Conservation (phyloP, 2,888 invertebrate species). For the Tenodera sinensis region DNA sequence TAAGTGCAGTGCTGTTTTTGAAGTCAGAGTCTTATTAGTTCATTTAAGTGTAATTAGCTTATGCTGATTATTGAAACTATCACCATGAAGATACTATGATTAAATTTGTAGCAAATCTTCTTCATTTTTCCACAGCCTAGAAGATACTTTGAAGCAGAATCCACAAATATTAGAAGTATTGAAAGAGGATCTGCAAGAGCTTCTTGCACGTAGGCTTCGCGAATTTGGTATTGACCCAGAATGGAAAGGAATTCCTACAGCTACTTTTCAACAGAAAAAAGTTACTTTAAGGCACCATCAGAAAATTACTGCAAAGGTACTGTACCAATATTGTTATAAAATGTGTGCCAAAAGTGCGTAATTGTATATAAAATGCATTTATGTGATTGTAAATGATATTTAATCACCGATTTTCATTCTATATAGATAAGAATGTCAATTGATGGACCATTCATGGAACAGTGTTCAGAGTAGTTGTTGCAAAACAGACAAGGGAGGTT, state of each 20-base stretch:
- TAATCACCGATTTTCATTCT: no score
- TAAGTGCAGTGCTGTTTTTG: no score
- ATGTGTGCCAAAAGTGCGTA: not conserved
- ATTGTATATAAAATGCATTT: no score
- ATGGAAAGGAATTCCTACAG: conserved; percentile 55
- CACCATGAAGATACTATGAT: no score
- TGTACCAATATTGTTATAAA: not conserved
- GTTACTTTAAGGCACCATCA: conserved; percentile 56
- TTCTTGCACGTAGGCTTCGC: conserved; percentile 45
- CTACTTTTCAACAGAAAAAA: conserved; percentile 55
- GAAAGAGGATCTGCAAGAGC: conserved; percentile 25
- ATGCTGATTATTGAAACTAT: no score
- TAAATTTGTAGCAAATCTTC: not conserved
- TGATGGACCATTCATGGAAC: no score
- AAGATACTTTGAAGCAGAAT: conserved; percentile 45
- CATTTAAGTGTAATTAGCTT: no score
- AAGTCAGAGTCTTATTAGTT: no score
- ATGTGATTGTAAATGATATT: no score
- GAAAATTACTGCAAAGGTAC: conserved; percentile 55
- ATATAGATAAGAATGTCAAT: no score
- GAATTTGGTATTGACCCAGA: conserved; percentile 61
- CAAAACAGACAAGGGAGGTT: no score
- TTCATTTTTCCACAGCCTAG: conserved; percentile 28
- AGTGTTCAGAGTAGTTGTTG: no score
- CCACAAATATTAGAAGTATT: conserved; percentile 29